Percentiles rank a stretch among this genome's conserved stretches.
phyloP scores from a whole-genome alignment of 2,888 invertebrate genomes.

The Formica aserva region DNA sequence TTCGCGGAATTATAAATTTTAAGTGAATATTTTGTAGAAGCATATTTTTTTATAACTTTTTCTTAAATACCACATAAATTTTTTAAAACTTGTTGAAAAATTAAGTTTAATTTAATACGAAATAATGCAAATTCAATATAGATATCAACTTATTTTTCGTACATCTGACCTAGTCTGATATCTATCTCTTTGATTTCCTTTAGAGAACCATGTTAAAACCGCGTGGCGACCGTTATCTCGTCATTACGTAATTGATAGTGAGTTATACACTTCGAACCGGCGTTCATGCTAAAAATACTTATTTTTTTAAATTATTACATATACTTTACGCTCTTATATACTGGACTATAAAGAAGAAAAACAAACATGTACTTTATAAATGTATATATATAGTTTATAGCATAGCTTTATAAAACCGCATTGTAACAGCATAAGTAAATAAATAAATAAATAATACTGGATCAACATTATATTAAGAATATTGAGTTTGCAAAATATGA shows the following conservation, averaged over 20 bases:
- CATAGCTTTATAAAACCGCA: neutral
- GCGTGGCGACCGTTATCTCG: conserved; percentile 30
- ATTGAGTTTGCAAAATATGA: neutral
- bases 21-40: neutral
- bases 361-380: neutral
- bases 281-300: conserved; percentile 8
- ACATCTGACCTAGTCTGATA: neutral
- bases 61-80: neutral
- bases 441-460: neutral
- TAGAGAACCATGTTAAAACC: neutral
- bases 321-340: neutral
- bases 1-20: too few relatives aligned
- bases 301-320: neutral
- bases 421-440: neutral
- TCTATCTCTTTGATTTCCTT: neutral
- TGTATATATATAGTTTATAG: too few relatives aligned
- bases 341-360: neutral
- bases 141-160: conserved; percentile 5
- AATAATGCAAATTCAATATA: neutral
- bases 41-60: neutral
- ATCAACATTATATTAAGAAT: neutral
- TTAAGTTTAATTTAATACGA: neutral
- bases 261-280: neutral
- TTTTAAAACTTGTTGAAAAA: neutral
- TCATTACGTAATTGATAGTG: conserved; percentile 39